Percentiles rank a stretch among this genome's conserved stretches.
phyloP scores from a whole-genome alignment of 1,140 invertebrate species.

The Eumeta japonica region DNA sequence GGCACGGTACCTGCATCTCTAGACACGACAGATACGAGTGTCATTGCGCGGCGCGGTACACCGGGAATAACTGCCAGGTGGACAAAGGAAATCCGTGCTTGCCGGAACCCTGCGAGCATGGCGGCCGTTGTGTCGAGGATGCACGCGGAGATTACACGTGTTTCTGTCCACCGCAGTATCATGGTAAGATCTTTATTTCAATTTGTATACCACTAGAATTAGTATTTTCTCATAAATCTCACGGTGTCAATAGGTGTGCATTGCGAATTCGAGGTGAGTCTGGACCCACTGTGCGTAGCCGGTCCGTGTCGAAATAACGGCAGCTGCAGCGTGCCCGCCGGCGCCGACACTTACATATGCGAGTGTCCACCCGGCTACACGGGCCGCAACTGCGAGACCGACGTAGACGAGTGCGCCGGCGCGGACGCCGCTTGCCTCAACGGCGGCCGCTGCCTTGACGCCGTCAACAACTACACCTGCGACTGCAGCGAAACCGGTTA shows the following conservation, averaged over 20 bases:
- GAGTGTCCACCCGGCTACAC: slow-evolving; percentile 58
- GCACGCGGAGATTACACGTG: slow-evolving; percentile 74
- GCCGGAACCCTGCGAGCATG: slow-evolving; percentile 71
- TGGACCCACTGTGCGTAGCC: slow-evolving; percentile 69
- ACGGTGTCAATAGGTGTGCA: slow-evolving; percentile 62
- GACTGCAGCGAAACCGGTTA: slow-evolving; percentile 73
- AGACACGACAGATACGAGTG: slow-evolving; percentile 74
- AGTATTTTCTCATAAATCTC: too few species aligned
- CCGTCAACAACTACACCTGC: slow-evolving; percentile 77
- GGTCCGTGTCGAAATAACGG: slow-evolving; percentile 75
- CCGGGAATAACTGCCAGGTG: slow-evolving; percentile 81
- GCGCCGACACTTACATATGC: slow-evolving; percentile 60
- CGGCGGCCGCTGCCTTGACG: slow-evolving; percentile 78
- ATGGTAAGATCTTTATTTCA: slow-evolving; percentile 59
- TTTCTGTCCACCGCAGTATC: slow-evolving; percentile 70
- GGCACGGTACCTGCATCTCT: slow-evolving; percentile 75
- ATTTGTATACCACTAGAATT: too few species aligned
- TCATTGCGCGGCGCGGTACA: slow-evolving; percentile 74
- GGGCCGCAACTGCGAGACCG: slow-evolving; percentile 59
- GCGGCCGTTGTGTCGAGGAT: slow-evolving; percentile 73
- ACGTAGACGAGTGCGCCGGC: slow-evolving; percentile 70
- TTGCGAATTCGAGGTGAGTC: slow-evolving; percentile 76
- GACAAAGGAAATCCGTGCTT: slow-evolving; percentile 73
- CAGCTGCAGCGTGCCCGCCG: slow-evolving; percentile 62
- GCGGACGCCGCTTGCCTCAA: slow-evolving; percentile 78